Evolutionary conservation across 1,140 invertebrate species (phyloP).

Genomic region (Drosophila pseudoobscura): DNA sequence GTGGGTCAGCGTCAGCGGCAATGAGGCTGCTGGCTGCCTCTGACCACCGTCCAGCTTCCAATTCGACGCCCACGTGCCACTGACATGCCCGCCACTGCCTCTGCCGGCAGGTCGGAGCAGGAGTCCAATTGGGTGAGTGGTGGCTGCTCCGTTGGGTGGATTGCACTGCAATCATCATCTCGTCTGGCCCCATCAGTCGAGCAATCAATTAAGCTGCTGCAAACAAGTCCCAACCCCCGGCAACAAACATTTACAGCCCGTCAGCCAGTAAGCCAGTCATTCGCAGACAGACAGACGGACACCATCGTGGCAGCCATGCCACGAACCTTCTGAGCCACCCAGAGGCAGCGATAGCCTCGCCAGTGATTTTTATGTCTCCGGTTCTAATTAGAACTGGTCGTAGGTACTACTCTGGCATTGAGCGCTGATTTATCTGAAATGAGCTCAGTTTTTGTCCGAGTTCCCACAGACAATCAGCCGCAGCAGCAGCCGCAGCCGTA

Average conservation of each 20-base stretch:
- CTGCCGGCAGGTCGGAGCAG: slow-evolving; percentile 13
- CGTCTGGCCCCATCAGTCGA: slow-evolving; percentile 66
- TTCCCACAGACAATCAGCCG: slow-evolving; percentile 63
- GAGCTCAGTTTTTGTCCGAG: slow-evolving; percentile 48
- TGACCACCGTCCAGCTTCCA: slow-evolving; percentile 25
- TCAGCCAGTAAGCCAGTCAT: not conserved
- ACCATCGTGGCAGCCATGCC: slow-evolving; percentile 11
- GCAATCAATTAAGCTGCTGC: slow-evolving; percentile 72
- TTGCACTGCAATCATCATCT: slow-evolving; percentile 55
- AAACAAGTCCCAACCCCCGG: slow-evolving; percentile 52
- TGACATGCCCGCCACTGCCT: slow-evolving; percentile 1
- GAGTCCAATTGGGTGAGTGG: slow-evolving; percentile 40
- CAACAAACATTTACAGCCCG: slow-evolving; percentile 54
- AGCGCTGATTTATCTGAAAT: slow-evolving; percentile 74
- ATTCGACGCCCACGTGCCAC: slow-evolving; percentile 71
- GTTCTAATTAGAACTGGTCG: slow-evolving; percentile 76
- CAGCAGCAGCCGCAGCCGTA: not conserved
- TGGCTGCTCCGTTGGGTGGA: slow-evolving; percentile 1
- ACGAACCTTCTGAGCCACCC: slow-evolving; percentile 32
- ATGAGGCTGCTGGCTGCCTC: slow-evolving; percentile 10
- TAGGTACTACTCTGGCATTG: slow-evolving; percentile 66
- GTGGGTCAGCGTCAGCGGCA: slow-evolving; percentile 33
- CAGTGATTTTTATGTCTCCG: slow-evolving; percentile 77
- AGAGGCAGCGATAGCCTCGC: slow-evolving; percentile 1
- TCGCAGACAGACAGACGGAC: not conserved